Conservation (phyloP, 1,140 invertebrate species). For the Drosophila busckii region DNA sequence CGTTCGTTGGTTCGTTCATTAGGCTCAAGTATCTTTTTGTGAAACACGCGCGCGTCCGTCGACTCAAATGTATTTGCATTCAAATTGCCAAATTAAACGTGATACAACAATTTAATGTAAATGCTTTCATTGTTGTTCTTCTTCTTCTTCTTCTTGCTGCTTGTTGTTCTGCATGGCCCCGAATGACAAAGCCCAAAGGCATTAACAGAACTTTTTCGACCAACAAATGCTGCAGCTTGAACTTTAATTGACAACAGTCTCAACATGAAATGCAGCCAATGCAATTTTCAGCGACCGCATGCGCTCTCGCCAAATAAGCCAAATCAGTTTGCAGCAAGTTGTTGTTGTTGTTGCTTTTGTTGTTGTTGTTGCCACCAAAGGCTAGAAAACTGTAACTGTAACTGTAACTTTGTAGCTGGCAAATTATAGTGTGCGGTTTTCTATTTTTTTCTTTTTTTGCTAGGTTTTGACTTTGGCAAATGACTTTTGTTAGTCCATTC, state of each 20-base stretch:
- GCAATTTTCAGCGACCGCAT: slow-evolving; percentile 60
- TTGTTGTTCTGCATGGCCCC: slow-evolving; percentile 43
- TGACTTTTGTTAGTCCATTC: slow-evolving; percentile 51
- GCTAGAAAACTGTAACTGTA: slow-evolving; percentile 73
- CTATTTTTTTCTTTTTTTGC: slow-evolving; percentile 36
- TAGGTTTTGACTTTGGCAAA: slow-evolving; percentile 57
- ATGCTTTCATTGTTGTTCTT: slow-evolving; percentile 27
- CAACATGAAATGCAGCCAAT: slow-evolving; percentile 7
- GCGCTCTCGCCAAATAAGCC: slow-evolving; percentile 50
- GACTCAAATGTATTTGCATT: slow-evolving; percentile 50
- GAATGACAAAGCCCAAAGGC: slow-evolving; percentile 56
- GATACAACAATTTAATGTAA: slow-evolving; percentile 65
- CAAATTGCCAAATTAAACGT: slow-evolving; percentile 61
- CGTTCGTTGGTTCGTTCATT: too few species aligned
- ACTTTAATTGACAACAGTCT: slow-evolving; percentile 65
- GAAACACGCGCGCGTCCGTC: slow-evolving; percentile 31
- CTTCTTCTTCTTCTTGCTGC: slow-evolving; percentile 1
- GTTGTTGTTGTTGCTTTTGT: slow-evolving; percentile 11
- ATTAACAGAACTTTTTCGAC: slow-evolving; percentile 40
- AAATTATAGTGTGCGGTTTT: slow-evolving; percentile 63
- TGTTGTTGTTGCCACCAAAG: slow-evolving; percentile 32
- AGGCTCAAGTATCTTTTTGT: slow-evolving; percentile 31
- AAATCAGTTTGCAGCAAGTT: slow-evolving; percentile 47
- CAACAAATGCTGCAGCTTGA: too few species aligned
- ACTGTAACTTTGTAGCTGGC: slow-evolving; percentile 31